phyloP scores from a whole-genome alignment of 2,797 vertebrate genomes.

The Orientallactaga sibirica region DNA sequence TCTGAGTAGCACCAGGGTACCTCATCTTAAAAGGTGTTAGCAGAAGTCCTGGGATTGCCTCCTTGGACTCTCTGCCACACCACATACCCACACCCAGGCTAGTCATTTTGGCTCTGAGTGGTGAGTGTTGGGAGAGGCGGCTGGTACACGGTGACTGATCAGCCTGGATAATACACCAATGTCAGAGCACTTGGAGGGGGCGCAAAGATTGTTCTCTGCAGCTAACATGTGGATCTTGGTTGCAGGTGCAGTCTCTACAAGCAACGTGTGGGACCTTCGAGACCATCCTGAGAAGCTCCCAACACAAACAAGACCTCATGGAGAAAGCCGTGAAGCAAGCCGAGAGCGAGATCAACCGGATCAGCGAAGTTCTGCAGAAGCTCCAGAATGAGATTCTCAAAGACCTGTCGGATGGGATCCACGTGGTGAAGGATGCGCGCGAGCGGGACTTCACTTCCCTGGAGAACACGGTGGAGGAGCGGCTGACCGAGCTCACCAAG shows the following conservation, averaged over 20 bases:
- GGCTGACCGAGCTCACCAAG: conserved; percentile 94
- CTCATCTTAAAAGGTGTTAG: not conserved
- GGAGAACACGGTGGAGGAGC: conserved; percentile 95
- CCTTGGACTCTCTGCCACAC: not conserved
- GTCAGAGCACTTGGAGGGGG: not conserved
- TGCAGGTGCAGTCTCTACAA: conserved; percentile 93
- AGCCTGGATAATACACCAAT: not conserved
- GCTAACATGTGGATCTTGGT: conserved; percentile 76
- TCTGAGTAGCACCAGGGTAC: not conserved
- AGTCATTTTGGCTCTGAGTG: not conserved
- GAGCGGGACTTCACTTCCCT: conserved; percentile 95
- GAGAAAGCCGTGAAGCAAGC: conserved; percentile 91
- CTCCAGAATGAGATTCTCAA: conserved; percentile 95
- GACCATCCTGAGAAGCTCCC: conserved; percentile 90
- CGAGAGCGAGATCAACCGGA: conserved; percentile 92
- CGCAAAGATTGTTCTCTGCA: not conserved
- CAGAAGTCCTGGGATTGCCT: not conserved
- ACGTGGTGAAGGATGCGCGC: conserved; percentile 94
- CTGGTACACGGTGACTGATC: not conserved
- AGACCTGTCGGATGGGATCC: conserved; percentile 94
- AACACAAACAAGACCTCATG: conserved; percentile 92
- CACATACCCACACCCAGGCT: not conserved
- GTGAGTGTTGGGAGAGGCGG: too few relatives aligned
- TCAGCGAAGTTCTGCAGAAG: conserved; percentile 95
- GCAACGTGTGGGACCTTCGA: conserved; percentile 91